Base-by-base conservation (phyloP, 1,140 invertebrate genomes). In the Heliconius hewitsoni region DNA sequence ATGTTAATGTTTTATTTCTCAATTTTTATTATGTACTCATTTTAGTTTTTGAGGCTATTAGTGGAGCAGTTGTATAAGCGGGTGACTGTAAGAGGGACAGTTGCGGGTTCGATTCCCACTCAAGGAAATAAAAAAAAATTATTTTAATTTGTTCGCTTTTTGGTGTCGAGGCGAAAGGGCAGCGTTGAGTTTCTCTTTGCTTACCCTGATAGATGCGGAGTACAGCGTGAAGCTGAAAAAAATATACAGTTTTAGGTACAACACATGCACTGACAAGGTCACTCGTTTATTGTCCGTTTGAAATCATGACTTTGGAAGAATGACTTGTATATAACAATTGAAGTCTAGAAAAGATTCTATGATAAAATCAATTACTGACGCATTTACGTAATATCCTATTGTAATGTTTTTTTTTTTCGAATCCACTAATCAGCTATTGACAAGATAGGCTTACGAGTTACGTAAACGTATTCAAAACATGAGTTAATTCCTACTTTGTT, bases 301-400 rank as follows among this genome's bases (percentile, higher is more conserved):
- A 66, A 66, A 60, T 60, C 55, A 60, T 60, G 60, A 66, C 23
- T 27, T 27, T 27, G 23, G 9, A 66, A 66, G 11, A 66, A 66
- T 66, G 11, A 23, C 23, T 30, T 16, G 27, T 66, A 66, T 27
- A 66, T 66, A 42, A 72, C 71, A 72, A 72, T 37, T 73, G 37
- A 73, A 78, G 78, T 81, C 82, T 60, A 83, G 71, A 52, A 79
- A 81, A 76, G 76, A 83, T 78, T 77, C 79, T 79, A 50, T 23
- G 55, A 75, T 84, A 77, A 81, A 79, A 81, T 82, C 79, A 81
- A 82, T 82, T 81, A 82, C 50, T 70, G 39, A 74, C 71, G 60
- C 71, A 76, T 73, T 79, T 71, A 78, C 60, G 80, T 75, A 80
- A 83, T 79, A 72, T 39, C 42, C 78, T 78, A 83, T 83, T 85